Evolutionary conservation across 2,888 invertebrate genomes (phyloP).

Genomic region (Malthinus flaveolus): DNA sequence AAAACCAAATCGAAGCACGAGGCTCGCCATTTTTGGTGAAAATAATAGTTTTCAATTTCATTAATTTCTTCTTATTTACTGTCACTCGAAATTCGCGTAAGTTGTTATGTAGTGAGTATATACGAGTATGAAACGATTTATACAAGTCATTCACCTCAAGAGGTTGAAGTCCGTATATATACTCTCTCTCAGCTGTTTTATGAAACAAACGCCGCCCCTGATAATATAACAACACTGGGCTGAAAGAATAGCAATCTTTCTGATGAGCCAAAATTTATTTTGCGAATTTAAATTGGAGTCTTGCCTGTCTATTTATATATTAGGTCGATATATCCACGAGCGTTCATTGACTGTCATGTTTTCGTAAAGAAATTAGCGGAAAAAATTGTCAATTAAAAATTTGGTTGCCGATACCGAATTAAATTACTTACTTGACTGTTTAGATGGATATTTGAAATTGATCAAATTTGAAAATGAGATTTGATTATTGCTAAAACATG

Average conservation of each 20-base stretch:
- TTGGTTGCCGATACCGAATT: too few relatives aligned
- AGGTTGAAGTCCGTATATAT: slow-evolving; percentile 45
- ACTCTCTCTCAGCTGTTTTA: slow-evolving; percentile 45
- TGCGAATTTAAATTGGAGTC: slow-evolving; percentile 30
- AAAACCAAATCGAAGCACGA: too few relatives aligned
- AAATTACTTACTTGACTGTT: too few relatives aligned
- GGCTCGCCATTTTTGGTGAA: too few relatives aligned
- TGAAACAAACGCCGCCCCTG: slow-evolving; percentile 23
- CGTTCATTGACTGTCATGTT: slow-evolving; percentile 30
- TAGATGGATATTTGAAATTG: too few relatives aligned
- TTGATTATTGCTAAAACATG: too few relatives aligned
- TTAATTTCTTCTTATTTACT: neutral
- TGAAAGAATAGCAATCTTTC: slow-evolving; percentile 14
- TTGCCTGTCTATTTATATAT: slow-evolving; percentile 29
- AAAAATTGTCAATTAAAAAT: neutral
- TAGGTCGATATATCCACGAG: slow-evolving; percentile 30
- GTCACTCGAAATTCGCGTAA: neutral
- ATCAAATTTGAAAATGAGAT: too few relatives aligned
- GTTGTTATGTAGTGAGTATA: neutral
- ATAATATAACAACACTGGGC: slow-evolving; percentile 36
- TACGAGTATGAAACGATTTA: slow-evolving; percentile 3
- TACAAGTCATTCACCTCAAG: slow-evolving; percentile 47
- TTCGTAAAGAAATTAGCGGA: slow-evolving; percentile 15
- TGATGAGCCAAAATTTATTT: slow-evolving; percentile 29
- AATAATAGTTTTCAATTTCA: neutral